phyloP scores from a whole-genome alignment of 2,888 invertebrate genomes.

The Amitus sp. region DNA sequence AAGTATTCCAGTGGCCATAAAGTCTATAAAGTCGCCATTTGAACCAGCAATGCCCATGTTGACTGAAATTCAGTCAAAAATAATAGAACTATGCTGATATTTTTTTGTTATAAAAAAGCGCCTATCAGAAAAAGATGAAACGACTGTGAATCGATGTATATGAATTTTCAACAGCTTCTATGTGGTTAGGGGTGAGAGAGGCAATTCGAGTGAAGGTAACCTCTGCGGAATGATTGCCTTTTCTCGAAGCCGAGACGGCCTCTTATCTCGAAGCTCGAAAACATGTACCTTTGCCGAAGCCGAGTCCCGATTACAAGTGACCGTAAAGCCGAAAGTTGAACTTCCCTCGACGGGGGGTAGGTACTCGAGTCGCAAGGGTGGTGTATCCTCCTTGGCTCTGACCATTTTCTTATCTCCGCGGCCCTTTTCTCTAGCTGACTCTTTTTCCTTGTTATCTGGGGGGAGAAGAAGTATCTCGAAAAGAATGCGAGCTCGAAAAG shows the following conservation, averaged over 20 bases:
- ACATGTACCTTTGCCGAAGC: not conserved
- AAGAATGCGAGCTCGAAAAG: conserved; percentile 26
- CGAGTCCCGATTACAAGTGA: not conserved
- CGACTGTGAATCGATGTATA: too few species aligned
- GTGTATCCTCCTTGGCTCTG: conserved; percentile 20
- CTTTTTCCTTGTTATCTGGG: conserved; percentile 23
- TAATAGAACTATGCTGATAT: too few species aligned
- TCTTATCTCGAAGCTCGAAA: not conserved
- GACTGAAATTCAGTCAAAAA: too few species aligned
- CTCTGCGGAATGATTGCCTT: conserved; percentile 12
- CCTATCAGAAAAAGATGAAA: too few species aligned
- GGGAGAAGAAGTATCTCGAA: conserved; percentile 17
- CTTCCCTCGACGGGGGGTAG: not conserved
- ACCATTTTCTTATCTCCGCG: conserved; percentile 13
- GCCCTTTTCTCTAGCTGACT: conserved; percentile 13
- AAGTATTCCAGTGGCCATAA: too few species aligned
- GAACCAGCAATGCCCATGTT: too few species aligned
- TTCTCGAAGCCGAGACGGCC: not conserved
- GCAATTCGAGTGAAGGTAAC: conserved; percentile 14
- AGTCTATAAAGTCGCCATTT: too few species aligned
- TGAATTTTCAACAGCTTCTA: conserved; percentile 13
- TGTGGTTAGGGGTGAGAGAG: not conserved
- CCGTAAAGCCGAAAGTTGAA: not conserved
- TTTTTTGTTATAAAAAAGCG: too few species aligned
- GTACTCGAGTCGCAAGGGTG: conserved; percentile 5